Conservation (phyloP, 2,113 vertebrate species). For the Archocentrus centrarchus region DNA sequence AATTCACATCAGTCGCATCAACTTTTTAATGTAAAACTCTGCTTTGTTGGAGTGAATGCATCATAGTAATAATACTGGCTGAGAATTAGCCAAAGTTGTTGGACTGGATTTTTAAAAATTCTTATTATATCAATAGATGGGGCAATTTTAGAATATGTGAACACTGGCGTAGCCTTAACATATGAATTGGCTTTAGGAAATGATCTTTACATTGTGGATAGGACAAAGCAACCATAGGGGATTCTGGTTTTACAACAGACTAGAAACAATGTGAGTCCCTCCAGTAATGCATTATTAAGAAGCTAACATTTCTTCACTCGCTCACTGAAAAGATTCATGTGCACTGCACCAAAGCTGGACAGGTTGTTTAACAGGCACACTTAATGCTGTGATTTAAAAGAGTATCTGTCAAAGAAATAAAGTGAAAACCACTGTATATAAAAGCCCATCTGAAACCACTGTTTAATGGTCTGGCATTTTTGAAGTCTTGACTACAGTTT, state of each 20-base stretch:
- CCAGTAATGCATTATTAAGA: not conserved
- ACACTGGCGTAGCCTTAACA: too few species aligned
- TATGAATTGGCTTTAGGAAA: too few species aligned
- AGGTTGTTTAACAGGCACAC: not conserved
- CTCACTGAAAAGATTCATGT: not conserved
- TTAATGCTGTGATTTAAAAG: not conserved
- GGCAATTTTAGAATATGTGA: too few species aligned
- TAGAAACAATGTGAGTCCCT: not conserved
- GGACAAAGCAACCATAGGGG: not conserved
- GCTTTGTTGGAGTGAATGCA: not conserved
- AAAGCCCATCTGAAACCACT: not conserved
- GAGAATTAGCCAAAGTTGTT: too few species aligned
- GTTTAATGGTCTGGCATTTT: too few species aligned
- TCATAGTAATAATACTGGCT: not conserved
- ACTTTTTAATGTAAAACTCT: too few species aligned
- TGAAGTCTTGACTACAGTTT: not conserved
- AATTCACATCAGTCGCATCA: too few species aligned
- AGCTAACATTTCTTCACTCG: not conserved
- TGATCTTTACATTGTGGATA: too few species aligned
- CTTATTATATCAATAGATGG: too few species aligned
- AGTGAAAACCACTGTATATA: not conserved
- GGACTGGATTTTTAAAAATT: too few species aligned
- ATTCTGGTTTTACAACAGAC: not conserved
- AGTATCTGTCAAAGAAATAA: not conserved
- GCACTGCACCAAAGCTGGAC: not conserved